phyloP scores from a whole-genome alignment of 2,888 invertebrate species.

The Adelphocoris suturalis region DNA sequence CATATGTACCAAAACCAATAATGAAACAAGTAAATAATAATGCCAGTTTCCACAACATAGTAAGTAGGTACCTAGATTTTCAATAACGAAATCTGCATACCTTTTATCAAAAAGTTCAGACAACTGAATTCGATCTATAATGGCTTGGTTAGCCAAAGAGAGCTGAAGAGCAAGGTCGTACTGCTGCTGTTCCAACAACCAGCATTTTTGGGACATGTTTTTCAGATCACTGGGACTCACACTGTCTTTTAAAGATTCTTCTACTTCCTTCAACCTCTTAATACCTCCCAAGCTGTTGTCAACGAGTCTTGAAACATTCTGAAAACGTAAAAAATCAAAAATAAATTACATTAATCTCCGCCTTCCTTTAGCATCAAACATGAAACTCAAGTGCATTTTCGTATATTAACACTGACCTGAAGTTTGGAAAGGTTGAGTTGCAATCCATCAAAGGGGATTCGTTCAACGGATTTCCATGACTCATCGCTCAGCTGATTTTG shows the following conservation, averaged over 20 bases:
- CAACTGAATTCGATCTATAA: conserved; percentile 87
- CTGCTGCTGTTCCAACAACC: conserved; percentile 89
- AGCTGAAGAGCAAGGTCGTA: conserved; percentile 90
- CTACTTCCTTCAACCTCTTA: conserved; percentile 86
- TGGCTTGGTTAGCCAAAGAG: conserved; percentile 84
- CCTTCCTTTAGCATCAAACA: too few relatives aligned
- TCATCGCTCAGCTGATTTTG: conserved; percentile 79
- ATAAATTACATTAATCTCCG: not conserved
- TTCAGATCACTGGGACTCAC: conserved; percentile 91
- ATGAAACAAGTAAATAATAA: not conserved
- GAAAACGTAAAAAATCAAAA: not conserved
- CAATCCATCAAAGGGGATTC: conserved; percentile 58
- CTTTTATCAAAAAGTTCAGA: conserved; percentile 84
- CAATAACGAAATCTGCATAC: conserved; percentile 35
- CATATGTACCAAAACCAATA: not conserved
- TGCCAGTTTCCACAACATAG: not conserved
- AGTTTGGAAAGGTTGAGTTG: conserved; percentile 53
- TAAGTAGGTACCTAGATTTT: too few relatives aligned
- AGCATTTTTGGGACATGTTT: conserved; percentile 87
- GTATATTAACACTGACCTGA: conserved; percentile 37
- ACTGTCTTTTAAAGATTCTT: conserved; percentile 91
- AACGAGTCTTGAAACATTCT: conserved; percentile 74
- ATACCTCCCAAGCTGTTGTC: conserved; percentile 78
- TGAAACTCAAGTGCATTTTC: too few relatives aligned
- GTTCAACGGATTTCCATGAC: conserved; percentile 22